Conservation (phyloP, 2,797 vertebrate species). For the Parauchenoglanis punctatus region DNA sequence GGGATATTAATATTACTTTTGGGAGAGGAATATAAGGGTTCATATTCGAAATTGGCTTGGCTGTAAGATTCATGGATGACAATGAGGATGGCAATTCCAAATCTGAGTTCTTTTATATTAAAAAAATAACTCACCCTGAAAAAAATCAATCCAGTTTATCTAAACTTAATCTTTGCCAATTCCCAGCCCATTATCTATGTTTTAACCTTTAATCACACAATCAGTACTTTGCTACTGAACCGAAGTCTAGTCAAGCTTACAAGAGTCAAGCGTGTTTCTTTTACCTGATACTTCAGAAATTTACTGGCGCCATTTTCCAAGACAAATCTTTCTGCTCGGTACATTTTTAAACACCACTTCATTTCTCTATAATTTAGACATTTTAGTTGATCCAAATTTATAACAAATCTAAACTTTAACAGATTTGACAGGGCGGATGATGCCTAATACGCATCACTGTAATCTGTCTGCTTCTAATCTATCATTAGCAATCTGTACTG, state of each 20-base stretch:
- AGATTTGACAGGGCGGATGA: neutral
- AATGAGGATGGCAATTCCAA: neutral
- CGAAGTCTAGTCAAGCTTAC: neutral
- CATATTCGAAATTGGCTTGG: slow-evolving; percentile 1
- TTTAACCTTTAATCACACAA: neutral
- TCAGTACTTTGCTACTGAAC: neutral
- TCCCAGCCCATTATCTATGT: neutral
- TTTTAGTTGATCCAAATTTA: neutral
- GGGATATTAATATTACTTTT: neutral
- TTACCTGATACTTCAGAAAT: neutral
- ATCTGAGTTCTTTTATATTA: neutral
- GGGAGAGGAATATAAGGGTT: neutral
- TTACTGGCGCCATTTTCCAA: neutral
- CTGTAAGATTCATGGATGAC: slow-evolving; percentile 4
- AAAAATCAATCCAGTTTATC: neutral
- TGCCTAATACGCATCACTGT: neutral
- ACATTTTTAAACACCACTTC: neutral
- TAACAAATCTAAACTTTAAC: neutral
- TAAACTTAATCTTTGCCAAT: neutral
- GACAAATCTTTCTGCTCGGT: neutral
- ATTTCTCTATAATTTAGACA: neutral
- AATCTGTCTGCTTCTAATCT: neutral
- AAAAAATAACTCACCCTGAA: neutral
- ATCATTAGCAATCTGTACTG: neutral
- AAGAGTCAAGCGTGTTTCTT: neutral